Percentiles rank a stretch among this genome's conserved stretches.
Evolutionary conservation across 2,113 vertebrate genomes (phyloP).

Genomic region (Chrysemys picta): DNA sequence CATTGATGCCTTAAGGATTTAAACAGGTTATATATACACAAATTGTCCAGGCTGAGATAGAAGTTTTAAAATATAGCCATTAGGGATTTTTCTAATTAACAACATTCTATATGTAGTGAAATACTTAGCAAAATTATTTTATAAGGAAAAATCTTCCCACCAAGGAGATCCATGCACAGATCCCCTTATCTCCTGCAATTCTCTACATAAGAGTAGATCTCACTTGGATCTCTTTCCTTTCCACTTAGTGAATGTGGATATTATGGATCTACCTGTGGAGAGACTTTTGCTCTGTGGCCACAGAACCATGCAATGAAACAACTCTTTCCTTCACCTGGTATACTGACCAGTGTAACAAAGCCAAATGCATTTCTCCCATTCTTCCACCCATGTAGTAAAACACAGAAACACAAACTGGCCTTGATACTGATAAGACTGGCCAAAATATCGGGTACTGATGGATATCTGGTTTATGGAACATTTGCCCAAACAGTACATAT

Average conservation of each 20-base stretch:
- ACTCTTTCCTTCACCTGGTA: rapidly evolving
- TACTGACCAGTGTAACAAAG: not conserved
- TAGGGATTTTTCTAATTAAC: not conserved
- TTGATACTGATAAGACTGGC: not conserved
- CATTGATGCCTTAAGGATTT: not conserved
- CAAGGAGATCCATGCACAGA: not conserved
- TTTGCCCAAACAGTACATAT: not conserved
- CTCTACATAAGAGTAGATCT: not conserved
- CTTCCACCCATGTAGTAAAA: not conserved
- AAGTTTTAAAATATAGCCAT: not conserved
- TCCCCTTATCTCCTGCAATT: not conserved
- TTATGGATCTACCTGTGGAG: rapidly evolving
- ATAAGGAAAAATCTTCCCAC: not conserved
- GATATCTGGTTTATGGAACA: not conserved
- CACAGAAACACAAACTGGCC: not conserved
- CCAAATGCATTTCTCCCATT: not conserved
- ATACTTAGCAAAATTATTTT: not conserved
- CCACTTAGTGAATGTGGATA: not conserved
- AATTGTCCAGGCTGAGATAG: not conserved
- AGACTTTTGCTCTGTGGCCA: not conserved
- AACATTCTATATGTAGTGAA: not conserved
- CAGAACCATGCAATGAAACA: not conserved
- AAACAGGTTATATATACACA: not conserved
- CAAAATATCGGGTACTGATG: not conserved
- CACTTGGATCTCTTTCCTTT: not conserved